Percentiles rank a stretch among this genome's conserved stretches.
These are phyloP conservation scores for Phenganax stokvisi DNA, from an alignment of 92 coral and sea anemone species.

Conservation along the genomic window DNA sequence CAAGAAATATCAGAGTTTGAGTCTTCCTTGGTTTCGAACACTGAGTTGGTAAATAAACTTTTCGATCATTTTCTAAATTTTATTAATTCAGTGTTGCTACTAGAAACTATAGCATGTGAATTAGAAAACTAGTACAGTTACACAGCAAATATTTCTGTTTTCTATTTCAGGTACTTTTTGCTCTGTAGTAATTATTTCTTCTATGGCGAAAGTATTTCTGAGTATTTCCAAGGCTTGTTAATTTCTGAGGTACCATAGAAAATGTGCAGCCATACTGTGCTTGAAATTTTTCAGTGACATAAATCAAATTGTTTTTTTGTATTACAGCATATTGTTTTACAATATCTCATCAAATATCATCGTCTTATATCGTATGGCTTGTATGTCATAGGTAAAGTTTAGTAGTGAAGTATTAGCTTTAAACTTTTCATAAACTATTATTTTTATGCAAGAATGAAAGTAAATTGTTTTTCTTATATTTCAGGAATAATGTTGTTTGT, in stretches of 20 bases:
- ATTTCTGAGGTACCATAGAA: conserved; percentile 22
- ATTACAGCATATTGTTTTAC: conserved; percentile 38
- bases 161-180: conserved; percentile 74
- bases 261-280: background rate
- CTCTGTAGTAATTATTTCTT: conserved; percentile 88
- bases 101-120: background rate
- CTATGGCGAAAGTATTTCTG: conserved; percentile 94
- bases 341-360: conserved; percentile 88
- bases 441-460: no score
- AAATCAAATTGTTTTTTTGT: background rate
- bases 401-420: background rate
- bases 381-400: conserved; percentile 66
- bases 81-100: background rate
- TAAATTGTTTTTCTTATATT: background rate
- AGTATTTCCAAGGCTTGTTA: conserved; percentile 71
- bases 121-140: background rate
- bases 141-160: background rate
- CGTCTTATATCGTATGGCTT: conserved; percentile 71
- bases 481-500: conserved; percentile 90
- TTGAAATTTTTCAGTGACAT: background rate
- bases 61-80: background rate
- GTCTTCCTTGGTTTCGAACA: conserved; percentile 93
- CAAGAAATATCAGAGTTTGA: conserved; percentile 84
- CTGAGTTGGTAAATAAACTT: conserved; percentile 72
- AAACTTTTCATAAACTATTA: no score